Evolutionary conservation across 1,140 invertebrate species (phyloP).

Genomic region (Ganaspis sp.): DNA sequence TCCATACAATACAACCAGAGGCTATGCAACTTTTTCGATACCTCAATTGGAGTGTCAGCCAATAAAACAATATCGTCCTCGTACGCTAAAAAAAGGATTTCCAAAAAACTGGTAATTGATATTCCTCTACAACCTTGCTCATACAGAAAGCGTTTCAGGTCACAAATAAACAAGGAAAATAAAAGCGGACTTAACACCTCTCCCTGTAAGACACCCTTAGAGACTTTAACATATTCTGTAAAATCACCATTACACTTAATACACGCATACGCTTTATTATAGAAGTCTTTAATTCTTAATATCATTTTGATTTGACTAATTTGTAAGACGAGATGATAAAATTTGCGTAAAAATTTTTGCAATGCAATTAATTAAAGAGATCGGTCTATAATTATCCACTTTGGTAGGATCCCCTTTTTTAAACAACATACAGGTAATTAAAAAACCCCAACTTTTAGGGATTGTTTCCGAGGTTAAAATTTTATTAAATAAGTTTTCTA

Average conservation of each 20-base stretch:
- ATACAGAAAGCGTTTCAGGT: conserved; percentile 45
- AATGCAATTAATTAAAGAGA: not conserved
- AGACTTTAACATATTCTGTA: not conserved
- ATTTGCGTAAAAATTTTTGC: too few relatives aligned
- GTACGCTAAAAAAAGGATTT: conserved; percentile 47
- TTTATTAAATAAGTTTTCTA: conserved; percentile 21
- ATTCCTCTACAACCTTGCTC: conserved; percentile 35
- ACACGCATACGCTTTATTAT: not conserved
- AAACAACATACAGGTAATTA: conserved; percentile 14
- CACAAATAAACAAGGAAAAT: conserved; percentile 47
- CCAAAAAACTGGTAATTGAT: conserved; percentile 26
- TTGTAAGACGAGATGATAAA: too few relatives aligned
- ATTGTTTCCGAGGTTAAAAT: not conserved
- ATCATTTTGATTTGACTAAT: not conserved
- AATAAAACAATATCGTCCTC: conserved; percentile 49
- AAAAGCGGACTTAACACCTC: conserved; percentile 42
- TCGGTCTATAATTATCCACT: conserved; percentile 43
- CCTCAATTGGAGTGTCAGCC: too few relatives aligned
- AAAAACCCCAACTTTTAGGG: not conserved
- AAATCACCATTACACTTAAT: not conserved
- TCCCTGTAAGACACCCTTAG: conserved; percentile 47
- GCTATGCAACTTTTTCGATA: conserved; percentile 38
- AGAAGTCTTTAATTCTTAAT: not conserved
- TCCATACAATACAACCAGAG: conserved; percentile 44
- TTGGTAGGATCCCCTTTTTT: conserved; percentile 43